Base-by-base conservation (phyloP, 2,888 invertebrate species). In the Oegoconia quadripuncta region DNA sequence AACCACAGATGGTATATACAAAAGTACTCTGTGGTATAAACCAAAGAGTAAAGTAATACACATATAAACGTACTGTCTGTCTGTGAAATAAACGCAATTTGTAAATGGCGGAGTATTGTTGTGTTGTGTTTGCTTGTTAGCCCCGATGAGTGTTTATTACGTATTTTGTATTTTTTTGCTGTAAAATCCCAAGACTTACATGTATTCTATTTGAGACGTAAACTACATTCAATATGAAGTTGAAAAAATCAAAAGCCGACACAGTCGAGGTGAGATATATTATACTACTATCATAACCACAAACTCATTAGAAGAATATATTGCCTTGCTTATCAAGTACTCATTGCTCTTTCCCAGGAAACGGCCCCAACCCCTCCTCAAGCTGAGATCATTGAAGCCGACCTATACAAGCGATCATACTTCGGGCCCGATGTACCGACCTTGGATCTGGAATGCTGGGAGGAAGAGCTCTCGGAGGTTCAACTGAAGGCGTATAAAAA, bases 361-460 rank as follows among this genome's bases (percentile, higher is more conserved):
- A 59, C 64, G 3, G 61, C 71, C 27, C n/a, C n/a, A n/a, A n/a
- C n/a, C n/a, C 66, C 79, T 40, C 83, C 86, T 27, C 83, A 82
- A 55, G 83, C 86, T 0, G 87, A 87, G 55, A 81, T 86, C 12
- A 86, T 87, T 16, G 87, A 86, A 48, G 86, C 86, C 5, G 86
- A 86, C 47, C 60, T 84, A 23, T 87, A 86, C 52, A 86, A 84
- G 47, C 73, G 84, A 3, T 71, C 81, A 1, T 88, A 88, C 51
- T 88, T 82, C 35, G 88, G 88, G 3, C 88, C 88, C n/a, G 88
- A 87, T 54, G 75, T 87, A 2, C 88, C 86, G 0, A 88, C 89
- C 0, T 72, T 93, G 32, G 90, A 91, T 41, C 83, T 95, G 63
- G 93, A 93, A 52, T 93, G 92, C 61, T 91, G 90, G 88, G 90